Evolutionary conservation across 2,888 invertebrate genomes (phyloP), one percentile per base, ranked within the genome.

Genomic region (Thereva unica): DNA sequence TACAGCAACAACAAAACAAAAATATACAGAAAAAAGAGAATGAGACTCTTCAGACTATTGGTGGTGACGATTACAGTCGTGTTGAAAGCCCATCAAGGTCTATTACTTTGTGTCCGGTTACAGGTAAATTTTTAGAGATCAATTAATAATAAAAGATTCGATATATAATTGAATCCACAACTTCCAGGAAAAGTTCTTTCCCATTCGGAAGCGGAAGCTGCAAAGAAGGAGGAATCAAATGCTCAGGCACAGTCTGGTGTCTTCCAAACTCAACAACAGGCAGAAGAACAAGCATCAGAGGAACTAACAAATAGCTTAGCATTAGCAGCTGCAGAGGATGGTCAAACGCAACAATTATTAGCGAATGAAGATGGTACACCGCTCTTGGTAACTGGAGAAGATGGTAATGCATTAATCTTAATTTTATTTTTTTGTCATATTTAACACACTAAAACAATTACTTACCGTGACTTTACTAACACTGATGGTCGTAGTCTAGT

Each of bases 381-480:
- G 10, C 85, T 92, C 69, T 86, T 92, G 75, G 91, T 92, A 47
- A 88, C 91, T 0, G 92, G 92, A 0, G 92, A 92, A 73, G 92
- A 93, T 75, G 92, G 93, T n/a, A 87, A 55, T 44, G n/a, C 89
- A 77, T 89, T 90, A 82, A 87, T 87, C 70, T 56, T 68, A 65
- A 40, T 44, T 35, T 44, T 44, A 45, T 45, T 44, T 44, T 44
- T 44, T 44, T 44, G 5, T 44, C 9, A 4, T 44, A n/a, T 40
- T 52, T 52, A 7, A 12, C 10, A 38, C 12, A n/a, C 23, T 23
- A 23, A 23, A 23, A 2, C 23, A 23, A 23, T 23, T 23, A 23
- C 1, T 23, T 23, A 23, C 2, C 23, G 23, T 23, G 23, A 23
- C 23, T 23, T 23, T 23, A 23, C 1, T 23, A 23, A 23, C 23